phyloP scores from a whole-genome alignment of 1,140 invertebrate genomes.

The Heliconius hewitsoni region DNA sequence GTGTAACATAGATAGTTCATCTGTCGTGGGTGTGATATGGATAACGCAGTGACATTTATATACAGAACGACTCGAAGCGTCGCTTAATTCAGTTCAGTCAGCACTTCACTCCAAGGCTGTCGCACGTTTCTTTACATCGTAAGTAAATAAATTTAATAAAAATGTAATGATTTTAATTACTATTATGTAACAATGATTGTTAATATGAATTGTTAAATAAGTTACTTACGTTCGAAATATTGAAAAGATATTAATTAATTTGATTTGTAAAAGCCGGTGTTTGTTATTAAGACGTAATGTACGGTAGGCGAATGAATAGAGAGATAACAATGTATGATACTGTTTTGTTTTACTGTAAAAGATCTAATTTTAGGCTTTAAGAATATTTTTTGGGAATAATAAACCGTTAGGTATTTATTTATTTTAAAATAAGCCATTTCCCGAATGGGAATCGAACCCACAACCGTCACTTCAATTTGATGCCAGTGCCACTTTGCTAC shows the following conservation, averaged over 20 bases:
- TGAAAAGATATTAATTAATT: not conserved
- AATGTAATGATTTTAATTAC: not conserved
- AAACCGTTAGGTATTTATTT: too few relatives aligned
- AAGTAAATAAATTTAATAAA: not conserved
- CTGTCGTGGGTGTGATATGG: not conserved
- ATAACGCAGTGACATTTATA: slow-evolving; percentile 3
- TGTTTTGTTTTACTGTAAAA: not conserved
- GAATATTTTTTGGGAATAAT: not conserved
- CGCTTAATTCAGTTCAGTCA: slow-evolving; percentile 1
- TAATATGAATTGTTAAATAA: not conserved
- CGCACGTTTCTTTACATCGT: not conserved
- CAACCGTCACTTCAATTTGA: too few relatives aligned
- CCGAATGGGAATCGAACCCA: too few relatives aligned
- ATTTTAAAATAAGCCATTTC: too few relatives aligned
- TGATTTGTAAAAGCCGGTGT: not conserved
- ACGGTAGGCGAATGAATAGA: not conserved
- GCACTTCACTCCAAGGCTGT: not conserved
- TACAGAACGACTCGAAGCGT: not conserved
- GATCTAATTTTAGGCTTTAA: not conserved
- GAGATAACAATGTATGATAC: not conserved
- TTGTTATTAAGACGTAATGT: not conserved
- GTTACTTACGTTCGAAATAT: not conserved
- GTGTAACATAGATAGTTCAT: not conserved
- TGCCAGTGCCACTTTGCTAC: too few relatives aligned
- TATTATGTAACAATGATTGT: not conserved